Conservation (phyloP, 2,797 vertebrate species). For the Tachyglossus aculeatus region DNA sequence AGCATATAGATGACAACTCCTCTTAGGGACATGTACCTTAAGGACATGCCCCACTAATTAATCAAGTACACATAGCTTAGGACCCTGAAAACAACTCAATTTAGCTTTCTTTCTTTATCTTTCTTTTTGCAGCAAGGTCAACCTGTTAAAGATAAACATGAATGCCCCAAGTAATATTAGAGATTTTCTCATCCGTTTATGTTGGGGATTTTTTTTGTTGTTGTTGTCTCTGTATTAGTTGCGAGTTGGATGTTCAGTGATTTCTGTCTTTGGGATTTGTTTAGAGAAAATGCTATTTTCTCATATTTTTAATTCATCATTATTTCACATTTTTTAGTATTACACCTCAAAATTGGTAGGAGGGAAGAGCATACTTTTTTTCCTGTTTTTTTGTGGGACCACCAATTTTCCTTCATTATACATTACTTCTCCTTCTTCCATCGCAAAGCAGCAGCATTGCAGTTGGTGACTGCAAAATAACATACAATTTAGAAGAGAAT, state of each 20-base stretch:
- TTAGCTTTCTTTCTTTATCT: background rate
- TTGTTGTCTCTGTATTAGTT: background rate
- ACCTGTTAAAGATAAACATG: background rate
- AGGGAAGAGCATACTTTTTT: too few relatives aligned
- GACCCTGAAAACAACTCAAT: background rate
- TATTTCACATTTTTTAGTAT: too few relatives aligned
- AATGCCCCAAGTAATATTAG: background rate
- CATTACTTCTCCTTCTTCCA: too few relatives aligned
- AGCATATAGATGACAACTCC: background rate
- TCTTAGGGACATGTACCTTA: slow-evolving; percentile 11
- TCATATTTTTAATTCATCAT: too few relatives aligned
- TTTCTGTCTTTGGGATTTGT: background rate
- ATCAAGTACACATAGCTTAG: slow-evolving; percentile 5
- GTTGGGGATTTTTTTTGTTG: background rate
- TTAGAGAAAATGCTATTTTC: background rate
- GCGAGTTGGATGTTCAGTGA: background rate
- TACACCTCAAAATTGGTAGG: too few relatives aligned
- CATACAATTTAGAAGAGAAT: too few relatives aligned
- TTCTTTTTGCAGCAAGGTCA: background rate
- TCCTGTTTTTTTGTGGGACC: too few relatives aligned
- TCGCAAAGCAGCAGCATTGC: too few relatives aligned
- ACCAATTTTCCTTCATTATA: too few relatives aligned
- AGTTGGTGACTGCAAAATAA: too few relatives aligned
- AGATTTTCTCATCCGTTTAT: background rate
- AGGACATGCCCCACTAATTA: slow-evolving; percentile 2